Evolutionary conservation across 2,797 vertebrate species (phyloP), one percentile per base, ranked within the genome.

Genomic region (Pipistrellus pipistrellus): DNA sequence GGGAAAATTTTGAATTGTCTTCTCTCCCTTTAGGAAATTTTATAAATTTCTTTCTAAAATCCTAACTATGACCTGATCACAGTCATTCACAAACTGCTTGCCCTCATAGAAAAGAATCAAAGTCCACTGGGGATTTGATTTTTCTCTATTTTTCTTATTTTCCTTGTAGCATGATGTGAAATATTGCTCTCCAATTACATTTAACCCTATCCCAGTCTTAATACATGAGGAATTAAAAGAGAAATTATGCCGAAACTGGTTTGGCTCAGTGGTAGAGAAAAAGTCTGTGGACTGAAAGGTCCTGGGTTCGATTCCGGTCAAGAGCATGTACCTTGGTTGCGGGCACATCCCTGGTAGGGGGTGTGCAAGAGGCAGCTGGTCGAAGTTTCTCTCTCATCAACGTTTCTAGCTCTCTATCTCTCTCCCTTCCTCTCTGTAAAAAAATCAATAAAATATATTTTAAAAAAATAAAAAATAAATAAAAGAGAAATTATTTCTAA

Each of bases 401-500:
- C 1, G 38, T 41, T 41, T 41, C 38, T 41, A 41, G 38, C 38
- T 41, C 6, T 41, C 38, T 41, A 6, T 41, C 6, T 41, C 38
- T 41, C 38, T 41, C 38, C 38, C 38, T 41, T 41, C 38, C 38
- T 41, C 38, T 41, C 38, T 41, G 38, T 41, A 41, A 41, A 41
- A 38, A 41, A 41, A 41, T 41, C 38, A 41, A 41, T 38, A 41
- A 7, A 41, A 41, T 41, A 41, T 41, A 41, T 41, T 41, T 41
- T 41, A 35, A 35, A 41, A 41, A 38, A 38, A 38, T 38, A 38
- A 38, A 41, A 41, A 7, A 41, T 6, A 41, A 41, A 41, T 71
- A 75, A 81, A 9, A 92, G 27, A 89, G 12, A 92, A 94, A 76
- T 92, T 55, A 90, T 59, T 38, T 73, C 78, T 32, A 55, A 85